phyloP scores from a whole-genome alignment of 2,797 vertebrate species.

The Silurus aristotelis region DNA sequence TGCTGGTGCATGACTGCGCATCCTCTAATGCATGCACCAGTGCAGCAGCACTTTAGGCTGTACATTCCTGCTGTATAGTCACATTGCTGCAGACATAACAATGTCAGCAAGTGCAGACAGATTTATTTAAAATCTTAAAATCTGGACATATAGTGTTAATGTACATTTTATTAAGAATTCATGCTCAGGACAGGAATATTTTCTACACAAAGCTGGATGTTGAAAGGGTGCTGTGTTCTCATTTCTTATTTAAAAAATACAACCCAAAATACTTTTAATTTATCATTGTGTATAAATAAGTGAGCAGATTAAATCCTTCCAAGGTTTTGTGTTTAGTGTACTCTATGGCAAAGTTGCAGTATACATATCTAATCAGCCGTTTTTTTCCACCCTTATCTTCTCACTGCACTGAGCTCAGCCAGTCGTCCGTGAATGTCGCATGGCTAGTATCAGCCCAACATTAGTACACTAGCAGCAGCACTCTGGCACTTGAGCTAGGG shows the following conservation, averaged over 20 bases:
- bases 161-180: not conserved
- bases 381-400: constrained; percentile 37
- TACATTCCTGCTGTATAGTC: not conserved
- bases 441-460: not conserved
- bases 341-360: not conserved
- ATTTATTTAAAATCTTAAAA: no score
- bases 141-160: not conserved
- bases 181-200: not conserved
- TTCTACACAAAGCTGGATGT: not conserved
- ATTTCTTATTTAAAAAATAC: not conserved
- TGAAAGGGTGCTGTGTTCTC: not conserved
- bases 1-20: constrained; percentile 54
- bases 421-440: constrained; percentile 14
- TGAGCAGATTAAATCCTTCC: not conserved
- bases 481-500: not conserved
- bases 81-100: not conserved
- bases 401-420: constrained; percentile 7
- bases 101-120: not conserved
- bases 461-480: not conserved
- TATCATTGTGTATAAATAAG: not conserved
- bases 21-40: constrained; percentile 60
- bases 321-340: not conserved
- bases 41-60: constrained; percentile 59
- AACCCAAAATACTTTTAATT: not conserved
- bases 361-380: constrained; percentile 35